A percentile compares a stretch with the other conserved stretches of the same genome.
These are phyloP conservation scores for Phrynosoma platyrhinos DNA, from an alignment of 2,113 vertebrate species.

Conservation along the genomic window DNA sequence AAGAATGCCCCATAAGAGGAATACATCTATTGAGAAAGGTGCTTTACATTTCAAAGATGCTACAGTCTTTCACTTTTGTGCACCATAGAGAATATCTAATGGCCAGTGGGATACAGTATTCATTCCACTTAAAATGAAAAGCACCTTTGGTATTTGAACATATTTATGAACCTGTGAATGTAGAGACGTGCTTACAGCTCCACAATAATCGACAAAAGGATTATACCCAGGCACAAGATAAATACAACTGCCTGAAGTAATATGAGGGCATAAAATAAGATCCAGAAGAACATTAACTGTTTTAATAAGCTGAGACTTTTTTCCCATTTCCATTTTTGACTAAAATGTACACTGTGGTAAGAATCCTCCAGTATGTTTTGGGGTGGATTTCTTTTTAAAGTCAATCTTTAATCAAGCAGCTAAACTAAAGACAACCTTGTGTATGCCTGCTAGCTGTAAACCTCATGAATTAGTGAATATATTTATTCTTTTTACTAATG, in stretches of 20 bases:
- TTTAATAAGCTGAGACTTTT: constrained; percentile 21
- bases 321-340: constrained; percentile 36
- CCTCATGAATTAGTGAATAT: not conserved
- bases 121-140: constrained; percentile 64
- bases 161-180: constrained; percentile 55
- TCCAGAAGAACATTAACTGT: constrained; percentile 44
- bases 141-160: constrained; percentile 44
- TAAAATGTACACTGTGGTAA: constrained; percentile 19
- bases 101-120: constrained; percentile 52
- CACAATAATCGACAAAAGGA: constrained; percentile 55
- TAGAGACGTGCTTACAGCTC: constrained; percentile 41
- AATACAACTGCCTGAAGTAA: constrained; percentile 57
- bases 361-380: constrained; percentile 11
- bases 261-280: constrained; percentile 37
- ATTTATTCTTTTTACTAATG: constrained; percentile 24
- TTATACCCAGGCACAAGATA: constrained; percentile 54
- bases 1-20: constrained; percentile 33
- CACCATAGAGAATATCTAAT: constrained; percentile 42
- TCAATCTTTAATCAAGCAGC: constrained; percentile 30
- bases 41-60: constrained; percentile 45
- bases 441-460: not conserved
- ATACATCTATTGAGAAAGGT: constrained; percentile 37
- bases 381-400: not conserved
- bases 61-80: constrained; percentile 33
- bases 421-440: not conserved